Evolutionary conservation across 2,888 invertebrate genomes (phyloP).

Genomic region (Euspilapteryx auroguttella): DNA sequence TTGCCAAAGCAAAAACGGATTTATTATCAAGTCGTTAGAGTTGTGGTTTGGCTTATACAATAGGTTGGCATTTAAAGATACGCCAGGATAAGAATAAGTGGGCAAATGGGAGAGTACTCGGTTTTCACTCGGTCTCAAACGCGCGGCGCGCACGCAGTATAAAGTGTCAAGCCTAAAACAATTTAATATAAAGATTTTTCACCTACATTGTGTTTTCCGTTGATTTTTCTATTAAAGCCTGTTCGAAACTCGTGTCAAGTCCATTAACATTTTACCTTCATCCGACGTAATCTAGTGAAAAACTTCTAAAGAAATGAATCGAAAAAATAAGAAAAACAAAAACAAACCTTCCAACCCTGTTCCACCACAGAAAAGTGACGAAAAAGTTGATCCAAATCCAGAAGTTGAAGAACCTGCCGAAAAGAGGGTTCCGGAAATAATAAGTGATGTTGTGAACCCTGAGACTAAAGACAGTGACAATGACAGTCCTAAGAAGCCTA

Average conservation of each 20-base stretch:
- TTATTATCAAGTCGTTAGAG: not conserved
- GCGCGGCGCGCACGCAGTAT: not conserved
- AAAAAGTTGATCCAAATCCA: not conserved
- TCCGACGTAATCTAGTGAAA: not conserved
- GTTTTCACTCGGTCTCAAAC: not conserved
- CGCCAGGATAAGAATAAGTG: not conserved
- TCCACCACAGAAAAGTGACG: conserved; percentile 11
- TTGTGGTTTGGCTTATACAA: not conserved
- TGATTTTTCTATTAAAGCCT: no score
- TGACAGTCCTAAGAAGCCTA: conserved; percentile 43
- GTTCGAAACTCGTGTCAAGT: no score
- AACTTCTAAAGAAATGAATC: conserved; percentile 19
- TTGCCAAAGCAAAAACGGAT: not conserved
- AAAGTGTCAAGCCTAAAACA: no score
- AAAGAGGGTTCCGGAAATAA: conserved; percentile 16
- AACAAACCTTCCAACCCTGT: conserved; percentile 19
- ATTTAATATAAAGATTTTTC: no score
- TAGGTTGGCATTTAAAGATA: not conserved
- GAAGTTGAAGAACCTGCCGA: conserved; percentile 5
- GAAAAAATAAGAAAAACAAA: conserved; percentile 43
- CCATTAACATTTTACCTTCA: no score
- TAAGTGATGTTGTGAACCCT: conserved; percentile 13
- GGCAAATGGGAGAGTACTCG: not conserved
- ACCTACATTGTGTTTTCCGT: no score
- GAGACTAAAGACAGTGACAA: conserved; percentile 10